phyloP scores from a whole-genome alignment of 2,797 vertebrate species.

The Leptatherina wallacei region DNA sequence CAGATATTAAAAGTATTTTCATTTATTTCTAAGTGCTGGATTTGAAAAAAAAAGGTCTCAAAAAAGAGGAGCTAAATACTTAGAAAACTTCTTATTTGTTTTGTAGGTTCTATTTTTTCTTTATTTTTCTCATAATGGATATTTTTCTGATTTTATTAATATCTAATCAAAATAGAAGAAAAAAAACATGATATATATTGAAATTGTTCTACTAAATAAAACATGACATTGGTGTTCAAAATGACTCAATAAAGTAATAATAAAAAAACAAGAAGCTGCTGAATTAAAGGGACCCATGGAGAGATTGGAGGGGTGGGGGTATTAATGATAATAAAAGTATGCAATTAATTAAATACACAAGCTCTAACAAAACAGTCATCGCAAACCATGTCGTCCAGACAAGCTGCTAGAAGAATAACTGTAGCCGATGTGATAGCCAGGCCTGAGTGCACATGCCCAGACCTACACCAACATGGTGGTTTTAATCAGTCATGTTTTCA shows the following conservation, averaged over 20 bases:
- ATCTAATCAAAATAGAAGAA: no score
- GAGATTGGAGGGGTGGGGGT: neutral
- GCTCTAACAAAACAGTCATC: conserved; percentile 35
- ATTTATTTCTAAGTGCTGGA: no score
- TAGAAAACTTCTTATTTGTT: no score
- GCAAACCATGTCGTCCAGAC: conserved; percentile 31
- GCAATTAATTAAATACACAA: neutral
- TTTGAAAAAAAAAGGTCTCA: neutral
- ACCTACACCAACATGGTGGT: conserved; percentile 14
- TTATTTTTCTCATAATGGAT: no score
- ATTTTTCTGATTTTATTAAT: no score
- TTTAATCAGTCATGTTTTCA: conserved; percentile 42
- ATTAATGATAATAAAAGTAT: neutral
- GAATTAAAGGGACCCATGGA: conserved; percentile 1
- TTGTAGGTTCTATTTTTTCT: no score
- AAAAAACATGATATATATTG: no score
- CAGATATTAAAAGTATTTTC: no score
- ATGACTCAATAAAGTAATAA: neutral
- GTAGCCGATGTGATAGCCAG: conserved; percentile 38
- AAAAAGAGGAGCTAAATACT: no score
- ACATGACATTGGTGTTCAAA: neutral
- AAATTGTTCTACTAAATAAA: no score
- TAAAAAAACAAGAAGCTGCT: conserved; percentile 11
- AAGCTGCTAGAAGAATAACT: conserved; percentile 11
- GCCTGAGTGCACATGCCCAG: conserved; percentile 9